Percentiles rank a stretch among this genome's conserved stretches.
phyloP scores from a whole-genome alignment of 2,888 invertebrate species.

The Lasioglossum calceatum region DNA sequence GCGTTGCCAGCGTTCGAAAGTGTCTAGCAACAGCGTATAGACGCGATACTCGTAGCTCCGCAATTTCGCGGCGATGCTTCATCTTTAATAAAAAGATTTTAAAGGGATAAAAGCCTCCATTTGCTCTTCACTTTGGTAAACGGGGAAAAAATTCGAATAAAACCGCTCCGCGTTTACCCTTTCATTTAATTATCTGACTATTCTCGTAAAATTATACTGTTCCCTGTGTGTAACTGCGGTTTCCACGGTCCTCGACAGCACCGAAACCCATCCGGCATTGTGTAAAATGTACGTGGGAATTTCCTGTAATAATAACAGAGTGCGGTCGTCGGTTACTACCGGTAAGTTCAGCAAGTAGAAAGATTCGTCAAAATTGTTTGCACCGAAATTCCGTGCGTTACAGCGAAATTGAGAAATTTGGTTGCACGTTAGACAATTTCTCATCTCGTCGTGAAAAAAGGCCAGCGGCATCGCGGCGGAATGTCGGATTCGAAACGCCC shows the following conservation, averaged over 20 bases:
- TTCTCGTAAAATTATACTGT: conserved; percentile 26
- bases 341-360: conserved; percentile 32
- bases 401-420: conserved; percentile 67
- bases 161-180: neutral
- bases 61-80: neutral
- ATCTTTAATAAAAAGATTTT: neutral
- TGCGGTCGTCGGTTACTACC: conserved; percentile 38
- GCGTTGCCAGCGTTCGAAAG: neutral
- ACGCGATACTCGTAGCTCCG: neutral
- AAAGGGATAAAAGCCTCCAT: neutral
- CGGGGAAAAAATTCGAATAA: conserved; percentile 5
- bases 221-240: conserved; percentile 15
- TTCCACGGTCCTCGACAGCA: neutral
- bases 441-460: conserved; percentile 69
- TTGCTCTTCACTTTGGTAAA: neutral
- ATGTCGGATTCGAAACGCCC: conserved; percentile 73
- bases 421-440: conserved; percentile 70
- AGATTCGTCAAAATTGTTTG: conserved; percentile 54
- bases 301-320: conserved; percentile 11
- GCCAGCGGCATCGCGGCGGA: conserved; percentile 71
- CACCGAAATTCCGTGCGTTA: conserved; percentile 61
- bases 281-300: conserved; percentile 4
- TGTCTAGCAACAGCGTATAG: neutral
- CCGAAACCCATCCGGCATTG: conserved; percentile 1
- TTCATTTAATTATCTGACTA: conserved; percentile 32